A percentile compares a stretch with the other conserved stretches of the same genome.
phyloP scores from a whole-genome alignment of 1,140 invertebrate species.

The Fopius arisanus region DNA sequence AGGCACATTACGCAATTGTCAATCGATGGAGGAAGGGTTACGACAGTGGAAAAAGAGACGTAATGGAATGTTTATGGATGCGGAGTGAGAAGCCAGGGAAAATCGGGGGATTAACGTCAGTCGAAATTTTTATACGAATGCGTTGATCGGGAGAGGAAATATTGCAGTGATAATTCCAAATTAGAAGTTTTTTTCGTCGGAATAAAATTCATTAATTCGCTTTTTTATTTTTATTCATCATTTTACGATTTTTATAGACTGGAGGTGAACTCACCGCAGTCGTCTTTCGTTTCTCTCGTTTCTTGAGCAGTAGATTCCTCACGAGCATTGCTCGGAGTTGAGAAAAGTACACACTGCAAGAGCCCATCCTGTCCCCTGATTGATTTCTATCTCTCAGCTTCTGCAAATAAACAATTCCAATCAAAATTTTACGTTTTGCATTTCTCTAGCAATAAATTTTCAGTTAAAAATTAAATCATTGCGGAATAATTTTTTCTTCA shows the following conservation, averaged over 20 bases:
- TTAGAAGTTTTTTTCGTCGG: too few species aligned
- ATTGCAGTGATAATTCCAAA: too few species aligned
- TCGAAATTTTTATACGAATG: too few species aligned
- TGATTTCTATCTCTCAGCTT: conserved; percentile 42
- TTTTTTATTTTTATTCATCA: too few species aligned
- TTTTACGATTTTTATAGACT: not conserved
- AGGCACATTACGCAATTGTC: not conserved
- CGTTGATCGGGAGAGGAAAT: too few species aligned
- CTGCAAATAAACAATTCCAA: conserved; percentile 41
- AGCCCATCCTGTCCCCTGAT: conserved; percentile 51
- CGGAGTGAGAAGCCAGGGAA: too few species aligned
- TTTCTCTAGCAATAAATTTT: too few species aligned
- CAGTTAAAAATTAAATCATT: too few species aligned
- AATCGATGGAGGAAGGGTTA: not conserved
- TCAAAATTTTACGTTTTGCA: too few species aligned
- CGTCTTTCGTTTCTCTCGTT: conserved; percentile 76
- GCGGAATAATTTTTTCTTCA: too few species aligned
- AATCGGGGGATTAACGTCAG: too few species aligned
- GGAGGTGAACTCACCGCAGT: conserved; percentile 68
- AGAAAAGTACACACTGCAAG: conserved; percentile 61
- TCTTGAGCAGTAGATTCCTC: conserved; percentile 75
- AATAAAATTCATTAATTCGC: too few species aligned
- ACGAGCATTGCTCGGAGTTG: conserved; percentile 76
- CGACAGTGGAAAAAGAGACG: not conserved
- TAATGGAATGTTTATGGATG: not conserved